A percentile compares a stretch with the other conserved stretches of the same genome.
phyloP scores from a whole-genome alignment of 1,140 invertebrate species.

The Andricus grossulariae region DNA sequence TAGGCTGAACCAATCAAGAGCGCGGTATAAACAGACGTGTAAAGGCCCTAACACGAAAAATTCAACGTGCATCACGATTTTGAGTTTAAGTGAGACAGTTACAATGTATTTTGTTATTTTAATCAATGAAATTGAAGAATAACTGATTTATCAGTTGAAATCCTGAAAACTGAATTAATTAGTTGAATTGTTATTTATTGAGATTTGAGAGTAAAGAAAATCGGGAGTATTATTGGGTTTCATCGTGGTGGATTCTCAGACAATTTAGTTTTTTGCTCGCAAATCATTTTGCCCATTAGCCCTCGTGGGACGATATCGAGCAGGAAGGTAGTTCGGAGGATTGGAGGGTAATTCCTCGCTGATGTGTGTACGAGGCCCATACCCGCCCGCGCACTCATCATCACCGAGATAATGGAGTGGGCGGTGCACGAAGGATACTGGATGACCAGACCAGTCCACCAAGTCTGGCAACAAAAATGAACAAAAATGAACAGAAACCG shows the following conservation, averaged over 20 bases:
- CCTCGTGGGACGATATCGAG: slow-evolving; percentile 54
- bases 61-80: no score
- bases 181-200: no score
- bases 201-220: no score
- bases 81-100: no score
- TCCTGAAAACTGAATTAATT: no score
- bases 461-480: slow-evolving; percentile 61
- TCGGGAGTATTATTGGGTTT: slow-evolving; percentile 40
- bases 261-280: slow-evolving; percentile 68
- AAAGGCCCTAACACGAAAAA: no score
- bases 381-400: slow-evolving; percentile 74
- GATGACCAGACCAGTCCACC: slow-evolving; percentile 62
- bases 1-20: no score
- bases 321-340: slow-evolving; percentile 46
- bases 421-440: slow-evolving; percentile 68
- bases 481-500: slow-evolving; percentile 48
- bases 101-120: no score
- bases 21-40: no score
- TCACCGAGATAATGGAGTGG: slow-evolving; percentile 75
- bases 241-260: slow-evolving; percentile 54
- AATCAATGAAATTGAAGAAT: no score
- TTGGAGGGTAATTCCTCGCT: slow-evolving; percentile 67
- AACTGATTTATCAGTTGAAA: no score
- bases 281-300: slow-evolving; percentile 73
- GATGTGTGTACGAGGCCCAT: slow-evolving; percentile 70